phyloP scores from a whole-genome alignment of 2,797 vertebrate species.

The Gobio occitaniae region DNA sequence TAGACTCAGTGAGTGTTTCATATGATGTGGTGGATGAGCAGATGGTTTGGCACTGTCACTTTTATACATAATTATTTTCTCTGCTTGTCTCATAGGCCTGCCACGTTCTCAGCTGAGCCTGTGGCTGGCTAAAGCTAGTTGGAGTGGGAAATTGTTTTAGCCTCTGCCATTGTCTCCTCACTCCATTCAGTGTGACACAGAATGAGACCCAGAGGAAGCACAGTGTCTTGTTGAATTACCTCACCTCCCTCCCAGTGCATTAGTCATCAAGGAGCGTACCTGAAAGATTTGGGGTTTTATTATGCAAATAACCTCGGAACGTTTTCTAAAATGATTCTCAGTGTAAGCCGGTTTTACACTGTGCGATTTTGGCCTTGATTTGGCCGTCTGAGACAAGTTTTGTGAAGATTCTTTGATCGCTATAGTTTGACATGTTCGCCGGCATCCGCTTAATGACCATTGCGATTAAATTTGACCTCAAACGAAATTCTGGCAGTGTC shows the following conservation, averaged over 20 bases:
- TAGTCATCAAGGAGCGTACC: constrained; percentile 7
- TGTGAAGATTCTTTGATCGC: no score
- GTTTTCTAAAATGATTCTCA: background rate
- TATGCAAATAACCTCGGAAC: constrained; percentile 7
- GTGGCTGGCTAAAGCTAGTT: constrained; percentile 24
- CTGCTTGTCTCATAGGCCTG: constrained; percentile 30
- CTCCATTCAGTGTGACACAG: constrained; percentile 33
- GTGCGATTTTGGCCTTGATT: no score
- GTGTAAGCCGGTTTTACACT: background rate
- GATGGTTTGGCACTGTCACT: constrained; percentile 52
- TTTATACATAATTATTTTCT: constrained; percentile 47
- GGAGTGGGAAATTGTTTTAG: constrained; percentile 40
- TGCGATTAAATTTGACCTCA: background rate
- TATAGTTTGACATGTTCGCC: no score
- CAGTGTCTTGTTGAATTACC: constrained; percentile 1
- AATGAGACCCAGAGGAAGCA: constrained; percentile 35
- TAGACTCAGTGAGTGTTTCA: constrained; percentile 29
- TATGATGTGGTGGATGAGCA: constrained; percentile 45
- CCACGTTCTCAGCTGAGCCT: constrained; percentile 33
- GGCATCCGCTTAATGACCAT: background rate
- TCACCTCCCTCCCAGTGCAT: background rate
- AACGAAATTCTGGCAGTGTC: background rate
- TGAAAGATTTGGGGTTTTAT: background rate
- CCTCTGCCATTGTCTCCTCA: constrained; percentile 26
- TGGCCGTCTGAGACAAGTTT: no score